These are phyloP conservation scores for Nothoprocta perdicaria DNA, from an alignment of 2,113 vertebrate genomes.

Conservation along the genomic window DNA sequence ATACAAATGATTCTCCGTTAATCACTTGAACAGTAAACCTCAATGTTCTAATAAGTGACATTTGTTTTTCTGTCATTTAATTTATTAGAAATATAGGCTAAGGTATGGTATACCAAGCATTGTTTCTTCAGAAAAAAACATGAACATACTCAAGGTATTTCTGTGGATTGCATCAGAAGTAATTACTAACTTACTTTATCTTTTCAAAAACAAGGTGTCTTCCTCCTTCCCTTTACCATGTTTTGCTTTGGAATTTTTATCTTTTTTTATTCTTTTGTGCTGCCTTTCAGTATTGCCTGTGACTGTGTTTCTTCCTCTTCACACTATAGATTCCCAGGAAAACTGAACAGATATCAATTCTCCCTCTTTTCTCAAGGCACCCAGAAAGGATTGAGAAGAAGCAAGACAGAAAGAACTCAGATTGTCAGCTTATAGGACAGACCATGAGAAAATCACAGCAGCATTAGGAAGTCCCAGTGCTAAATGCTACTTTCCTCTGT, in stretches of 20 bases:
- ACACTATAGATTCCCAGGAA: not conserved
- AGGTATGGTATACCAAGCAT: not conserved
- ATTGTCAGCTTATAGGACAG: not conserved
- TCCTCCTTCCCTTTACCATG: not conserved
- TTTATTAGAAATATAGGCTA: conserved; percentile 60
- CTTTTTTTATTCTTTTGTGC: not conserved
- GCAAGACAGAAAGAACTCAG: not conserved
- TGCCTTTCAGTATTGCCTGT: not conserved
- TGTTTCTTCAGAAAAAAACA: conserved; percentile 54
- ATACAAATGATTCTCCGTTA: conserved; percentile 82
- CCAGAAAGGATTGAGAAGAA: not conserved
- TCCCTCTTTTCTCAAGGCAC: not conserved
- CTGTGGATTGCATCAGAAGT: not conserved
- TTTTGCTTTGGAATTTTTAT: not conserved
- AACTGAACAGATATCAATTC: not conserved
- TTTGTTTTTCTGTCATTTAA: conserved; percentile 76
- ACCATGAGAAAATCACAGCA: not conserved
- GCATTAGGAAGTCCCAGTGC: not conserved
- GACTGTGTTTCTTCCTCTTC: not conserved
- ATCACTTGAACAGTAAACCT: conserved; percentile 80
- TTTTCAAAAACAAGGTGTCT: not conserved
- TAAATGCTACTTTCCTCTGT: not conserved
- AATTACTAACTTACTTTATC: not conserved
- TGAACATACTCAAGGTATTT: not conserved
- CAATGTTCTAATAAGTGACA: conserved; percentile 78